These are phyloP conservation scores for Apotomis capreana DNA, from an alignment of 2,888 invertebrate species.

Conservation along the genomic window DNA sequence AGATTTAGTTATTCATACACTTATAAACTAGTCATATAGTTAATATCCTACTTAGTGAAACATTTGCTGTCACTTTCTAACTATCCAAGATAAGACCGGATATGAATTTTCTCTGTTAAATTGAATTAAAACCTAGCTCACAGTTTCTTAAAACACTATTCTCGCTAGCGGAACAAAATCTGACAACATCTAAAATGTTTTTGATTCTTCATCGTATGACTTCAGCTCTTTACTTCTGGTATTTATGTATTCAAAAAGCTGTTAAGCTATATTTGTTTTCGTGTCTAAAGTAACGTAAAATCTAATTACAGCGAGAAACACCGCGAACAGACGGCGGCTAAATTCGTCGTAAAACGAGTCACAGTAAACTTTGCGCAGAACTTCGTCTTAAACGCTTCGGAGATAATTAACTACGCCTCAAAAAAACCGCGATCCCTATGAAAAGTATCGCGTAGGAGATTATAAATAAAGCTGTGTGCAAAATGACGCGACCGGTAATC, in stretches of 20 bases:
- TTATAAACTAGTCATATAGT: no score
- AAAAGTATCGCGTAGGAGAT: slow-evolving; percentile 69
- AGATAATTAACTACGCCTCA: slow-evolving; percentile 46
- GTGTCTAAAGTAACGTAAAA: slow-evolving; percentile 32
- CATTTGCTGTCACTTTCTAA: no score
- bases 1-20: no score
- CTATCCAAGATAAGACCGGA: no score
- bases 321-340: slow-evolving; percentile 23
- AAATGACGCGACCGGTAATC: slow-evolving; percentile 73
- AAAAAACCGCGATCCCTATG: slow-evolving; percentile 58
- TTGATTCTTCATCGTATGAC: neutral
- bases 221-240: neutral
- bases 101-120: no score
- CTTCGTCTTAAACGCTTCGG: slow-evolving; percentile 48
- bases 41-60: no score
- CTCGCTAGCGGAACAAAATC: neutral
- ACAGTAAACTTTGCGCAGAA: slow-evolving; percentile 20
- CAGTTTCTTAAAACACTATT: neutral
- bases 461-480: slow-evolving; percentile 74
- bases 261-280: slow-evolving; percentile 22
- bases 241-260: slow-evolving; percentile 24
- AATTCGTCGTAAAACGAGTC: slow-evolving; percentile 26
- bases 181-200: neutral
- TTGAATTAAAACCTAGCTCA: no score
- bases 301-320: slow-evolving; percentile 32